Conservation (phyloP, 2,888 invertebrate genomes). For the Tipula vernalis region DNA sequence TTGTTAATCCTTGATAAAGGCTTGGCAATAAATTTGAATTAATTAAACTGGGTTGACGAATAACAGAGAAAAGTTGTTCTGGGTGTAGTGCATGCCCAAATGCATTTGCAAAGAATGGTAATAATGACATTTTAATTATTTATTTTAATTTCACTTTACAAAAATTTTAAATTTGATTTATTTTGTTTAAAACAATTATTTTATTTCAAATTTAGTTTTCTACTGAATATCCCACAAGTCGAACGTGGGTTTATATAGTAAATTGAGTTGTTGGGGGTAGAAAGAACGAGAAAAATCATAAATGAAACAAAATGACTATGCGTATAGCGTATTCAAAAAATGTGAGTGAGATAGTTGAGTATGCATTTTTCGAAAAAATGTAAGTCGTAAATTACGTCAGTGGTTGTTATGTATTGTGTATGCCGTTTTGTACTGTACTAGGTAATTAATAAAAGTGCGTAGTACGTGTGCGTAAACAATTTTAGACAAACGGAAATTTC, state of each 20-base stretch:
- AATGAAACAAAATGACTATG: too few relatives aligned
- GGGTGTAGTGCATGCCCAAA: neutral
- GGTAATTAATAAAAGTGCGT: too few relatives aligned
- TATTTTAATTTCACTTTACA: neutral
- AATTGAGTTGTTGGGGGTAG: neutral
- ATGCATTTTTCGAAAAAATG: too few relatives aligned
- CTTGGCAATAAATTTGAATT: neutral
- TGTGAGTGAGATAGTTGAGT: neutral
- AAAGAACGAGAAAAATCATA: neutral
- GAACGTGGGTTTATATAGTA: neutral
- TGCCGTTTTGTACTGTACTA: too few relatives aligned
- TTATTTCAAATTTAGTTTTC: too few relatives aligned
- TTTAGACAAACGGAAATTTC: too few relatives aligned
- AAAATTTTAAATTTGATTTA: neutral
- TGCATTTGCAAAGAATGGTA: neutral
- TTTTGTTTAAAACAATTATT: too few relatives aligned
- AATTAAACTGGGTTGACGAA: neutral
- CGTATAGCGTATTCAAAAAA: neutral
- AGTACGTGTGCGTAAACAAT: too few relatives aligned
- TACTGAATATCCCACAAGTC: too few relatives aligned
- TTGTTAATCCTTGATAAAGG: neutral
- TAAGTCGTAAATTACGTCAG: too few relatives aligned
- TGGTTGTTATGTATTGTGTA: too few relatives aligned
- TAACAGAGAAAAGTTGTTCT: neutral
- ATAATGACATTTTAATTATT: neutral